Percentiles rank a stretch among this genome's conserved stretches.
Evolutionary conservation across 2,113 vertebrate species (phyloP).

Genomic region (Hemicordylus capensis): DNA sequence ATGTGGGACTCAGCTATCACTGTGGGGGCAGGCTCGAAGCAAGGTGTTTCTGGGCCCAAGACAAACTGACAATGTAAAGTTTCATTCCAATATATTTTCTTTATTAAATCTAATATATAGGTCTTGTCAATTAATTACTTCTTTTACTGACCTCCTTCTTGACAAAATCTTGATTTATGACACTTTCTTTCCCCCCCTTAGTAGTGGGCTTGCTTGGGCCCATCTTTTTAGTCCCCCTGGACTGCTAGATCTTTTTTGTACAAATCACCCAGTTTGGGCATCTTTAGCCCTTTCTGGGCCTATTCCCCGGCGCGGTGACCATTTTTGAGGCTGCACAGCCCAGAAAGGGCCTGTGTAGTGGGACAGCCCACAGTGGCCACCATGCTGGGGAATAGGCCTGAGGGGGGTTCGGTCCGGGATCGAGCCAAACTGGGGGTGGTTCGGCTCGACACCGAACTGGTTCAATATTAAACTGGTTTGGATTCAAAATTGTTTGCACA

Average conservation of each 20-base stretch:
- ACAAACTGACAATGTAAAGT: not conserved
- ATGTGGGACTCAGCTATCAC: not conserved
- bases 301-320: too few species aligned
- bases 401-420: too few species aligned
- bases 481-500: too few species aligned
- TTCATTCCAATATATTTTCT: not conserved
- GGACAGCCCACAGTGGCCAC: too few species aligned
- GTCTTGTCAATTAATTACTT: not conserved
- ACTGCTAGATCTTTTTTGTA: not conserved
- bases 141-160: not conserved
- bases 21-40: not conserved
- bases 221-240: not conserved
- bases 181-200: not conserved
- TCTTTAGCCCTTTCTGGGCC: too few species aligned
- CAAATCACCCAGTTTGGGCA: too few species aligned
- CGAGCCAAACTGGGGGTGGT: too few species aligned
- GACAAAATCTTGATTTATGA: not conserved
- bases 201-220: not conserved
- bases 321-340: too few species aligned
- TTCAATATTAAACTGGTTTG: too few species aligned
- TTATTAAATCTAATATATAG: not conserved
- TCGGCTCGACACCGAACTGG: too few species aligned
- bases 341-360: not conserved
- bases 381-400: too few species aligned
- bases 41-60: not conserved